Evolutionary conservation across 2,113 vertebrate species (phyloP), one percentile per base, ranked within the genome.

Genomic region (Istiophorus platypterus): DNA sequence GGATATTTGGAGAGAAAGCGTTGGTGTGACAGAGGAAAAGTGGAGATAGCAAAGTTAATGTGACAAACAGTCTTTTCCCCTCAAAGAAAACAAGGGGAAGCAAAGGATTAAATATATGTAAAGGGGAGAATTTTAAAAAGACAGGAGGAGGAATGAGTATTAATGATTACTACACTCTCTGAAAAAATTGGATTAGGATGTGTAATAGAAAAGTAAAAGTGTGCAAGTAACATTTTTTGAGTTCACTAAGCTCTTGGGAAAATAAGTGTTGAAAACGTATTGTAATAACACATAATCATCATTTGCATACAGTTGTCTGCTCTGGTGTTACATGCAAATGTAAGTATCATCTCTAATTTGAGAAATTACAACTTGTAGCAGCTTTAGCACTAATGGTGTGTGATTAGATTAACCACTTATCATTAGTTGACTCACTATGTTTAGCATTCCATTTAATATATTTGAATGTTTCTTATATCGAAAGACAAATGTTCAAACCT

Each of bases 41-140:
- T 37, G 34, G 49, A 63, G 63, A 84, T 80, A 34, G 31, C 52
- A 84, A 81, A 83, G 61, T 73, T 64, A 81, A 84, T 70, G 72
- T 84, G 84, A 80, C 34, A 1, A 71, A 72, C 29, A 39, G 62
- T 74, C 73, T 77, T 15, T 67, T 65, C 39, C 34, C 52, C 31
- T 81, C 24, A 71, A 62, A 56, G 34, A 78, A 64, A 80, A 88
- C 37, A 77, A 80, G 37, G 18, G 27, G 24, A 57, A 45, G 62
- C 29, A 67, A 49, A 67, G 26, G 49, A 49, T 52, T 59, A 65
- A 78, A 79, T 56, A 79, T 58, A 65, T 39, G 34, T n/a, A n/a
- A 61, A 51, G 62, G 34, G 17, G 49, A 68, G 26, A 57, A 57
- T 17, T 34, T 54, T 62, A 14, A 72, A 71, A 81, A 47, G 14